These are phyloP conservation scores for Drosophila kuntzei DNA, from an alignment of 2,888 invertebrate species.

Conservation along the genomic window DNA sequence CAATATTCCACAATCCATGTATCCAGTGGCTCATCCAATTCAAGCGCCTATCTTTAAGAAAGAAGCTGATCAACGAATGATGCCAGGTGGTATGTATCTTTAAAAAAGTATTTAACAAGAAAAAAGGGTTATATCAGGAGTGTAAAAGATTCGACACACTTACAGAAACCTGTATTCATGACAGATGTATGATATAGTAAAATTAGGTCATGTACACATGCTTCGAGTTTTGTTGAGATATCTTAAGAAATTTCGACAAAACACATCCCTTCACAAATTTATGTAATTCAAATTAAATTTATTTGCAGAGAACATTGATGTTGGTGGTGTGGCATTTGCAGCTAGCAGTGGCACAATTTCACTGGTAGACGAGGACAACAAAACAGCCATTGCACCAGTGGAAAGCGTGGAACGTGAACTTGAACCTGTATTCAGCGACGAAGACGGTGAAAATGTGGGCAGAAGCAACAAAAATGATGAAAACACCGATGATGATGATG, in stretches of 20 bases:
- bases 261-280: no score
- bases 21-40: conserved; percentile 69
- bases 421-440: conserved; percentile 83
- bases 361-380: conserved; percentile 74
- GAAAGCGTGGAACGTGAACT: conserved; percentile 83
- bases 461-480: conserved; percentile 83
- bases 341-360: conserved; percentile 41
- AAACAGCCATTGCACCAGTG: conserved; percentile 50
- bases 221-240: no score
- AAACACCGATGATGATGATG: conserved; percentile 87
- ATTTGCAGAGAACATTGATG: conserved; percentile 53
- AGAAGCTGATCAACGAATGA: conserved; percentile 77
- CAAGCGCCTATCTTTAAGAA: conserved; percentile 80
- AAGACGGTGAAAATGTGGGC: conserved; percentile 89
- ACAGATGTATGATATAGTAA: no score
- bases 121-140: no score
- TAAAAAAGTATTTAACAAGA: background rate
- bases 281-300: conserved; percentile 12
- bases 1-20: conserved; percentile 68
- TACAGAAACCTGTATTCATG: no score
- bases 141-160: background rate
- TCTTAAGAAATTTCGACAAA: no score
- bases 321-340: conserved; percentile 32
- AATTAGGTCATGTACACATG: no score
- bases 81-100: conserved; percentile 50